Percentiles rank a stretch among this genome's conserved stretches.
These are phyloP conservation scores for Corvus cornix DNA, from an alignment of 2,113 vertebrate species.

Conservation along the genomic window DNA sequence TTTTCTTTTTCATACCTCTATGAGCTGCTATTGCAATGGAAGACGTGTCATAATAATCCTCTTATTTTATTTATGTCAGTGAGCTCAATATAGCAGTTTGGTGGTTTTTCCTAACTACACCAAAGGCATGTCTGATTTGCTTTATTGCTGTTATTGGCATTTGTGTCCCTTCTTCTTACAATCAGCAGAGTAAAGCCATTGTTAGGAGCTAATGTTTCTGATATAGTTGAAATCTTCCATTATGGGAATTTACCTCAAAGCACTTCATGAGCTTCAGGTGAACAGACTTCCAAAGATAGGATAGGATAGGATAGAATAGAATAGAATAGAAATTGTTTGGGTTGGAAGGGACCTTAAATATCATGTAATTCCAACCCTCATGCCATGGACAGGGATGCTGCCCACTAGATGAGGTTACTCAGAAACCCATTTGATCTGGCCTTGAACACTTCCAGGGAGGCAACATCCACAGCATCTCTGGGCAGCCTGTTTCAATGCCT, in stretches of 20 bases:
- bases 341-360: neutral
- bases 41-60: neutral
- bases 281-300: neutral
- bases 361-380: neutral
- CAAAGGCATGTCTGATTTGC: neutral
- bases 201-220: neutral
- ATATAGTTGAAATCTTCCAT: neutral
- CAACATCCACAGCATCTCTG: neutral
- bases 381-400: neutral
- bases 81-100: neutral
- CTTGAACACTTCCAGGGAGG: neutral
- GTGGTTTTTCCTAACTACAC: neutral
- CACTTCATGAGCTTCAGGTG: neutral
- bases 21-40: neutral
- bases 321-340: neutral
- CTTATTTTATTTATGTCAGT: neutral
- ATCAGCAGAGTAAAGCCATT: neutral
- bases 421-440: neutral
- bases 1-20: neutral
- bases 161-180: neutral
- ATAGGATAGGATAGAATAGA: neutral
- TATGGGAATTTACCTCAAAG: neutral
- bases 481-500: neutral
- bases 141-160: neutral
- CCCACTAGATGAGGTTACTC: neutral